phyloP scores from a whole-genome alignment of 1,140 invertebrate species.

The Dinothrombium tinctorium region DNA sequence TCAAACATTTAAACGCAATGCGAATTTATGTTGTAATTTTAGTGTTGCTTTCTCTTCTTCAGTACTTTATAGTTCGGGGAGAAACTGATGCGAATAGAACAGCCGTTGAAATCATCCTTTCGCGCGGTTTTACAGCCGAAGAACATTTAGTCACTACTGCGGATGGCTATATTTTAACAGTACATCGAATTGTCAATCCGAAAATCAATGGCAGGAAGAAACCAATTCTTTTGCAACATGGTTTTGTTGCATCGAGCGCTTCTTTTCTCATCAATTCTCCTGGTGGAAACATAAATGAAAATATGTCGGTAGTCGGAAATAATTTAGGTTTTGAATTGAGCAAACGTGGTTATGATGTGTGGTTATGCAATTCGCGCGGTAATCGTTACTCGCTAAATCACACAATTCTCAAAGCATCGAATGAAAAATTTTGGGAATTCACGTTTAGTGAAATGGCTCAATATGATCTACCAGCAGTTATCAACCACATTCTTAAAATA shows the following conservation, averaged over 20 bases:
- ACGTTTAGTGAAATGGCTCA: slow-evolving; percentile 20
- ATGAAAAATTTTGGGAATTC: slow-evolving; percentile 24
- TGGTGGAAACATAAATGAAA: slow-evolving; percentile 17
- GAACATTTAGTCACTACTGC: slow-evolving; percentile 23
- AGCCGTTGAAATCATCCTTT: slow-evolving; percentile 10
- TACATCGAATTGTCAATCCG: slow-evolving; percentile 35
- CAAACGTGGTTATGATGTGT: slow-evolving; percentile 24
- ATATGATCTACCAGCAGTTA: slow-evolving; percentile 26
- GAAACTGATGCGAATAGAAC: slow-evolving; percentile 9
- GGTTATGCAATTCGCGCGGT: slow-evolving; percentile 24
- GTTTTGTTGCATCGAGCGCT: slow-evolving; percentile 6
- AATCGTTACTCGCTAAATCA: slow-evolving; percentile 21
- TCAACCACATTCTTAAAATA: slow-evolving; percentile 22
- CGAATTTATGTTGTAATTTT: no score
- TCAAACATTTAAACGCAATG: no score
- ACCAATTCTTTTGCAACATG: slow-evolving; percentile 10
- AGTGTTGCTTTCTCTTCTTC: no score
- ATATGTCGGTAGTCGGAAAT: neutral
- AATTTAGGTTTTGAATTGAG: slow-evolving; percentile 18
- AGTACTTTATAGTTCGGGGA: no score
- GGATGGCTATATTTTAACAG: slow-evolving; percentile 26
- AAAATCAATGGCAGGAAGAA: neutral
- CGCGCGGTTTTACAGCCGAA: slow-evolving; percentile 35
- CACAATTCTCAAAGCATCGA: neutral
- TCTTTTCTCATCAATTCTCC: slow-evolving; percentile 25